phyloP scores from a whole-genome alignment of 2,888 invertebrate species.

The Drosophila subsilvestris region DNA sequence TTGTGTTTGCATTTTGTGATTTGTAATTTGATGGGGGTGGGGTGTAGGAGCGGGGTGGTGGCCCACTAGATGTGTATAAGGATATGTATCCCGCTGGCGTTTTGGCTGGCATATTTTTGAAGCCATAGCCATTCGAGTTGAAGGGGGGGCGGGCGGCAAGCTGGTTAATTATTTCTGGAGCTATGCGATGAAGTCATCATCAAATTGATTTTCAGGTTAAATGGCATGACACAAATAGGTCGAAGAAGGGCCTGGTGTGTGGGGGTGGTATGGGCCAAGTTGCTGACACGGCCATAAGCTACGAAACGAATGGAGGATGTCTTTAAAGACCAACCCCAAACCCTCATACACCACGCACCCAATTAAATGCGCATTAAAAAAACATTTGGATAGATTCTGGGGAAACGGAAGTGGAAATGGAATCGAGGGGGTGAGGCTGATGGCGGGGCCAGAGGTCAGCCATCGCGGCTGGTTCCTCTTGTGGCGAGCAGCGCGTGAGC shows the following conservation, averaged over 20 bases:
- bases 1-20: conserved; percentile 38
- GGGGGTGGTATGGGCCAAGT: background rate
- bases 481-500: conserved; percentile 59
- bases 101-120: background rate
- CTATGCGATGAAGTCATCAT: conserved; percentile 66
- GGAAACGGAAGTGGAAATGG: conserved; percentile 4
- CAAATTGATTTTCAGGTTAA: conserved; percentile 74
- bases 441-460: conserved; percentile 25
- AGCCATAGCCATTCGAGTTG: conserved; percentile 10
- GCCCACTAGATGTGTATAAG: background rate
- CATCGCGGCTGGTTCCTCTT: conserved; percentile 29
- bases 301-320: conserved; percentile 34
- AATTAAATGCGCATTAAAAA: conserved; percentile 77
- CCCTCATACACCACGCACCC: conserved; percentile 65
- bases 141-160: conserved; percentile 39
- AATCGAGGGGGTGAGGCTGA: background rate
- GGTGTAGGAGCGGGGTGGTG: too few species aligned
- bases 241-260: background rate
- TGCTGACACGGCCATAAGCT: conserved; percentile 26
- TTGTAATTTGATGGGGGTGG: conserved; percentile 17
- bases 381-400: conserved; percentile 57
- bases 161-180: conserved; percentile 65
- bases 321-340: conserved; percentile 49
- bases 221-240: conserved; percentile 65
- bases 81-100: background rate